Evolutionary conservation across 2,113 vertebrate species (phyloP), one percentile per base, ranked within the genome.

Genomic region (Cephalopholis sonnerati): DNA sequence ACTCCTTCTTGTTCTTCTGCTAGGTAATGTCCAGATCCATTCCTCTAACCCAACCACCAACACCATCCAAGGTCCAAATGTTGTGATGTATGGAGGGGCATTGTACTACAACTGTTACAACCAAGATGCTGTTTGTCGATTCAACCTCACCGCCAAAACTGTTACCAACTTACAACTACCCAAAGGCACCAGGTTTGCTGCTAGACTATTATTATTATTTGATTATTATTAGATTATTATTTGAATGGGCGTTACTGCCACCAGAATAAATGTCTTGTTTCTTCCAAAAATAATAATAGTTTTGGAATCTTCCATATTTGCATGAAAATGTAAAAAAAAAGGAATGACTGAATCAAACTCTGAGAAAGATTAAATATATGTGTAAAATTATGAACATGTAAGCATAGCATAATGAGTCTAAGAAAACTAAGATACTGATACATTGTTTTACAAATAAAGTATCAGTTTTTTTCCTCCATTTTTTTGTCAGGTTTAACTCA

Each of bases 101-200:
- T 83, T 95, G 32, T 96, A 95, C 81, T 95, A 95, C 85, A 87
- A 90, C 88, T 95, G 95, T 73, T 96, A 95, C 88, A 93, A 95
- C 79, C 27, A 22, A 11, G 73, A 62, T 1, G n/a, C 41, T 0
- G 84, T 96, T 39, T 96, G 95, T 79, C 83, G 84, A 65, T 95
- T 95, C 74, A 93, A 95, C 89, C 77, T 96, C 70, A 93, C 88
- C 8, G 5, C 57, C 57, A 92, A 89, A 39, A 63, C 61, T 8
- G 12, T 95, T 17, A 79, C 80, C 25, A 85, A 36, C 0, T 11
- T 87, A 39, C 5, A 85, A 7, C 87, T 96, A 36, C 94, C 95
- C 10, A 46, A 61, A 83, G 93, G 88, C 74, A 88, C 94, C 68
- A 95, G 94, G 87, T 90, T n/a, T 1, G 17, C 41, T 46, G 27